Evolutionary conservation across 2,888 invertebrate genomes (phyloP), one percentile per base, ranked within the genome.

Genomic region (Drosophila lacicola): DNA sequence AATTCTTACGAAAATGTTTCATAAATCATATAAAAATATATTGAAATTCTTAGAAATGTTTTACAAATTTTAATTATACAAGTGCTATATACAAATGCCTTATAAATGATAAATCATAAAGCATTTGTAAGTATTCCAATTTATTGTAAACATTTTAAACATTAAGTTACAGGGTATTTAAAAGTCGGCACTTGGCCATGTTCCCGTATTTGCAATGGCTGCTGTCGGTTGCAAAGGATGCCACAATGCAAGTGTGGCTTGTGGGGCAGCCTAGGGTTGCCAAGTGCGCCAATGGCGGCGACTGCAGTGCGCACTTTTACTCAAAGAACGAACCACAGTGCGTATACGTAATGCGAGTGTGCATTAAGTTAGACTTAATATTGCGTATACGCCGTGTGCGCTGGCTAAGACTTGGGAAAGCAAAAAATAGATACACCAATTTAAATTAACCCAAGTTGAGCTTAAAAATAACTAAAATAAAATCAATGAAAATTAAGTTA

Each of bases 261-360:
- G 70, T 42, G 61, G 67, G 33, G 11, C 29, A 55, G 77, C 53
- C 65, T 70, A 50, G 44, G 47, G 54, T 55, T 25, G 34, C n/a
- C 51, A 34, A 21, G 36, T 42, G 19, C 25, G 49, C 19, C 37
- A 42, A 17, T 6, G 14, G 25, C 21, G 6, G 41, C 17, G 36
- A 60, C 73, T 54, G 70, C 82, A 74, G 61, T 79, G 82, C 82
- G 72, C 58, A 71, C 55, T 29, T 29, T 29, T 2, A 29, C 2
- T 29, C 8, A 29, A 29, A 17, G 17, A 11, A 39, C 46, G 29
- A 19, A 41, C 41, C 46, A 62, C 85, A 60, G 68, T 81, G 82
- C 82, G 78, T 73, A 78, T 73, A 58, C 49, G 60, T 50, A 61
- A 84, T 70, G 61, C 21, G 19, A 49, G 2, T 10, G 21, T 68